Evolutionary conservation across 1,140 invertebrate genomes (phyloP).

Genomic region (Formica exsecta): DNA sequence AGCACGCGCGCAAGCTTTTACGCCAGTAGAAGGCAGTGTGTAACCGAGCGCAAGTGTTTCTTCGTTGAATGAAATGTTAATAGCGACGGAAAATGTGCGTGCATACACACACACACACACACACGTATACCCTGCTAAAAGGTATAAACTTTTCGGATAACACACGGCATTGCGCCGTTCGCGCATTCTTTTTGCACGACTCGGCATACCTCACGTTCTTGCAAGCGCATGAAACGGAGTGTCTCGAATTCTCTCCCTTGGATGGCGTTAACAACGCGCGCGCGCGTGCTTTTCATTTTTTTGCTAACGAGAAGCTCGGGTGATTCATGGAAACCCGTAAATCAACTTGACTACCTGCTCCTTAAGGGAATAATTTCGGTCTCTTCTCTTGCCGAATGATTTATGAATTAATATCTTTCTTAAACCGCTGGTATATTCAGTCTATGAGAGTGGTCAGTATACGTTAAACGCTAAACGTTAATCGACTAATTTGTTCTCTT

Average conservation of each 20-base stretch:
- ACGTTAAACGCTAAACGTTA: background rate
- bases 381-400: constrained; percentile 56
- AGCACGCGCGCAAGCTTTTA: constrained; percentile 17
- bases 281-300: constrained; percentile 47
- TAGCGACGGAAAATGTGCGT: constrained; percentile 68
- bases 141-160: constrained; percentile 50
- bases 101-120: too few relatives aligned
- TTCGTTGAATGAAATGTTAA: constrained; percentile 80
- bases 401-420: constrained; percentile 70
- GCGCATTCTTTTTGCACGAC: constrained; percentile 48
- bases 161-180: background rate
- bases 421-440: constrained; percentile 41
- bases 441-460: constrained; percentile 28
- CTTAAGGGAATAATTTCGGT: constrained; percentile 67
- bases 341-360: constrained; percentile 61
- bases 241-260: constrained; percentile 39
- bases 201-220: constrained; percentile 24
- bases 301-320: constrained; percentile 61
- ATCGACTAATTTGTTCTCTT: background rate
- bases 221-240: constrained; percentile 33
- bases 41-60: constrained; percentile 64
- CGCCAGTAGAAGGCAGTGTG: background rate
- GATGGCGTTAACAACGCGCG: constrained; percentile 42
- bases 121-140: background rate
- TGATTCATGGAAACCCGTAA: constrained; percentile 67